These are phyloP conservation scores for Ephestia elutella DNA, from an alignment of 1,140 invertebrate species.

Conservation along the genomic window DNA sequence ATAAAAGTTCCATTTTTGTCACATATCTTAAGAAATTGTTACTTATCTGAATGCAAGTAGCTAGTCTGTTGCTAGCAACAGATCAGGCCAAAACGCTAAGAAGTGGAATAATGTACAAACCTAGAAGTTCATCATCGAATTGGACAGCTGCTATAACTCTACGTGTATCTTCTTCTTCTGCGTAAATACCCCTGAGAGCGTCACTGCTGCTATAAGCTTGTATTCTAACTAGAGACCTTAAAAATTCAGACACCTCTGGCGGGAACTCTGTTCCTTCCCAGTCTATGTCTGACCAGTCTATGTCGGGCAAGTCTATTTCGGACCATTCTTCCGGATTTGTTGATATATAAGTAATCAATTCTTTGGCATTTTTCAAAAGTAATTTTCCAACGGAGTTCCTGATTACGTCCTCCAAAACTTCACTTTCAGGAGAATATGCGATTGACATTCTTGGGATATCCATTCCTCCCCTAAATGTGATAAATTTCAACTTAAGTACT, in stretches of 20 bases:
- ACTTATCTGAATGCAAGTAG: too few relatives aligned
- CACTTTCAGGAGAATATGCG: slow-evolving; percentile 56
- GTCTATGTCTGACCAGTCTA: neutral
- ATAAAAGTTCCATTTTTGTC: too few relatives aligned
- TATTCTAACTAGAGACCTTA: slow-evolving; percentile 37
- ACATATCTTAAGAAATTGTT: too few relatives aligned
- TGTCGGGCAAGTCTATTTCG: neutral
- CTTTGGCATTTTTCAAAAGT: slow-evolving; percentile 33
- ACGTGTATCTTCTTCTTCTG: slow-evolving; percentile 39
- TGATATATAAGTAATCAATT: slow-evolving; percentile 21
- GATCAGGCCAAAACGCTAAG: too few relatives aligned
- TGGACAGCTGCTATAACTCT: slow-evolving; percentile 51
- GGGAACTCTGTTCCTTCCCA: slow-evolving; percentile 4
- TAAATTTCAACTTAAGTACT: too few relatives aligned
- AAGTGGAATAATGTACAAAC: slow-evolving; percentile 24
- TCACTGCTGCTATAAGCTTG: slow-evolving; percentile 40
- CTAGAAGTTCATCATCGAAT: slow-evolving; percentile 45
- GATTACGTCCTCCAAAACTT: slow-evolving; percentile 48
- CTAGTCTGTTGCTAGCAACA: too few relatives aligned
- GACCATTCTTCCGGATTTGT: neutral
- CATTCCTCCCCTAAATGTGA: slow-evolving; percentile 41
- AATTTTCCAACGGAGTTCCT: slow-evolving; percentile 40
- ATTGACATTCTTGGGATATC: slow-evolving; percentile 42
- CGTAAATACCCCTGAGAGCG: slow-evolving; percentile 45
- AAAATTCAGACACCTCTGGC: slow-evolving; percentile 36